Base-by-base conservation (phyloP, 2,888 invertebrate genomes). In the Mesorhabditis sp. region DNA sequence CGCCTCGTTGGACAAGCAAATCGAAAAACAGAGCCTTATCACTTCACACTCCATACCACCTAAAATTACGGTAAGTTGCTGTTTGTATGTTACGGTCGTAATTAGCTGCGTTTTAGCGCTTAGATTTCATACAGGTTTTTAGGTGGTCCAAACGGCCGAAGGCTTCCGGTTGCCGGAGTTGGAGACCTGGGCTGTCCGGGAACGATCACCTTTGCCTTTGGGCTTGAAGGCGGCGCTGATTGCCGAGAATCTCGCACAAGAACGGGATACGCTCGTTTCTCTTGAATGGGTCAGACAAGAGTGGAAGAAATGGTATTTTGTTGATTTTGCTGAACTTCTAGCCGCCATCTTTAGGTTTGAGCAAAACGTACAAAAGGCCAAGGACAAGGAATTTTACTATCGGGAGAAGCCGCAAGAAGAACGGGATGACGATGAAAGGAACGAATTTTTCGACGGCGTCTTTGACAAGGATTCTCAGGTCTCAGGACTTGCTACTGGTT, bases 361-460 rank as follows among this genome's bases (percentile, higher is more conserved):
- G 45, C 66, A 66, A 61, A 71, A 79, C 45, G 70, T 72, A 13
- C 74, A 70, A n/a, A 80, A 76, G 61, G 74, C 67, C 5, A 74
- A 75, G 63, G 71, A 72, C 45, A 78, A 82, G 58, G 74, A 82
- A 65, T 83, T 78, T 62, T 75, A 75, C 2, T 82, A 82, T 68
- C 75, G 76, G 45, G 69, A 76, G 7, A 83, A 79, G 70, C 75
- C 77, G 0, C 76, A 76, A 65, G 80, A 80, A 68, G 76, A 80
- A 44, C 78, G 78, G 15, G 78, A 80, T 43, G 77, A 77, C 13
- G 43, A 74, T 65, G 78, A 79, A 43, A 45, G 75, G 15, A 65
- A 67, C 7, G 75, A 75, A 68, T 75, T 75, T 66, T 78, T 78
- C 65, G 58, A 50, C 10, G n/a, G n/a, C n/a, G n/a, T 50, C n/a